These are phyloP conservation scores for Euspilapteryx auroguttella DNA, from an alignment of 2,888 invertebrate species.

Conservation along the genomic window DNA sequence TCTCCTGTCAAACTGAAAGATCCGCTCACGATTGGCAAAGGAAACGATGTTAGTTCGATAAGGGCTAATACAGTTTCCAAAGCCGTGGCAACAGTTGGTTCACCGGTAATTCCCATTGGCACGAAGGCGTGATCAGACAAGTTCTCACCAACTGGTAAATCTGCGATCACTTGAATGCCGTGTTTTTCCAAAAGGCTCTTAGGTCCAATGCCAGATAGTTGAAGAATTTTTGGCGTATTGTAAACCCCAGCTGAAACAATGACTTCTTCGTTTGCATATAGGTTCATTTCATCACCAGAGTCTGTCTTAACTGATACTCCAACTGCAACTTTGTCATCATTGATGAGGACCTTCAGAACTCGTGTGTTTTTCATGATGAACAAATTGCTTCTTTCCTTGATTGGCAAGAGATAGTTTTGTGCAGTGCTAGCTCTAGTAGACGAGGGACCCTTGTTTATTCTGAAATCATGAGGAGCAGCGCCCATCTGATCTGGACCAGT, in stretches of 20 bases:
- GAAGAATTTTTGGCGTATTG: not conserved
- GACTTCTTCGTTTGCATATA: not conserved
- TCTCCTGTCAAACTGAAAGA: not conserved
- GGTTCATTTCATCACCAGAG: not conserved
- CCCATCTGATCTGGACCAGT: not conserved
- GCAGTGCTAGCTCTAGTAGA: conserved; percentile 1
- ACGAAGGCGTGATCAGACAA: conserved; percentile 1
- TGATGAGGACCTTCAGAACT: not conserved
- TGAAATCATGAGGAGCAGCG: not conserved
- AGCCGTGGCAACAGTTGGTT: not conserved
- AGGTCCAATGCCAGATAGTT: conserved; percentile 1
- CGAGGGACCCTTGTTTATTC: not conserved
- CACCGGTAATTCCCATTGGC: not conserved
- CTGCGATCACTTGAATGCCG: not conserved
- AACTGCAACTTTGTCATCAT: not conserved
- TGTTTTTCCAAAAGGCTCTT: not conserved
- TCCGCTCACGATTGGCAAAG: conserved; percentile 1
- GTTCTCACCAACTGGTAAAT: conserved; percentile 1
- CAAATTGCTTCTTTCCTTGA: not conserved
- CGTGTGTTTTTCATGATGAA: not conserved
- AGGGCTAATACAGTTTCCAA: not conserved
- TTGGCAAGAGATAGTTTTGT: not conserved
- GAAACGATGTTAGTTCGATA: conserved; percentile 1
- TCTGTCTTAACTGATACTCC: not conserved
- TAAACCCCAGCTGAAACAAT: conserved; percentile 1